phyloP scores from a whole-genome alignment of 2,113 vertebrate species.

The Halcyon senegalensis region DNA sequence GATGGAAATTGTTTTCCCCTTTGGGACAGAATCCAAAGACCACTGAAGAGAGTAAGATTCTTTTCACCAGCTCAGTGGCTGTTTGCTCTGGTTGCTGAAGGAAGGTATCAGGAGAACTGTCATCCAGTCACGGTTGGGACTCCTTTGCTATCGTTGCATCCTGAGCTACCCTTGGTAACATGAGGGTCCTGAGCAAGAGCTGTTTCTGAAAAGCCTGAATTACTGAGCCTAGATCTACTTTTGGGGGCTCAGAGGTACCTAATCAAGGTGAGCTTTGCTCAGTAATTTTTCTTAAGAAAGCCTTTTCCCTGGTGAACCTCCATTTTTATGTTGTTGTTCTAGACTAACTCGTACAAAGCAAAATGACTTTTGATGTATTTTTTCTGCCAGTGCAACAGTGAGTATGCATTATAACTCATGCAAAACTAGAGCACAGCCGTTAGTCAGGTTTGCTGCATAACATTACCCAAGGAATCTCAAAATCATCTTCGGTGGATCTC shows the following conservation, averaged over 20 bases:
- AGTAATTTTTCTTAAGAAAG: not conserved
- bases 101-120: not conserved
- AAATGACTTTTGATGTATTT: not conserved
- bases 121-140: not conserved
- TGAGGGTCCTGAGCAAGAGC: not conserved
- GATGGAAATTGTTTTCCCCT: constrained; percentile 3
- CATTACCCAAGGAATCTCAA: not conserved
- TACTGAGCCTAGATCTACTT: not conserved
- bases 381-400: accelerated
- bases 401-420: not conserved
- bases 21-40: constrained; percentile 20
- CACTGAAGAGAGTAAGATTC: not conserved
- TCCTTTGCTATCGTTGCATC: not conserved
- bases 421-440: not conserved
- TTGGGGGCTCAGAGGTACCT: not conserved
- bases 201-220: not conserved
- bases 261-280: not conserved
- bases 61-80: not conserved
- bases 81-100: not conserved
- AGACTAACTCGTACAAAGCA: not conserved
- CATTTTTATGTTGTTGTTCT: not conserved
- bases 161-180: not conserved
- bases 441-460: not conserved
- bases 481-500: not conserved
- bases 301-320: not conserved